Percentiles rank a stretch among this genome's conserved stretches.
Evolutionary conservation across 2,888 invertebrate genomes (phyloP).

Genomic region (Scelioninae gen. 1): DNA sequence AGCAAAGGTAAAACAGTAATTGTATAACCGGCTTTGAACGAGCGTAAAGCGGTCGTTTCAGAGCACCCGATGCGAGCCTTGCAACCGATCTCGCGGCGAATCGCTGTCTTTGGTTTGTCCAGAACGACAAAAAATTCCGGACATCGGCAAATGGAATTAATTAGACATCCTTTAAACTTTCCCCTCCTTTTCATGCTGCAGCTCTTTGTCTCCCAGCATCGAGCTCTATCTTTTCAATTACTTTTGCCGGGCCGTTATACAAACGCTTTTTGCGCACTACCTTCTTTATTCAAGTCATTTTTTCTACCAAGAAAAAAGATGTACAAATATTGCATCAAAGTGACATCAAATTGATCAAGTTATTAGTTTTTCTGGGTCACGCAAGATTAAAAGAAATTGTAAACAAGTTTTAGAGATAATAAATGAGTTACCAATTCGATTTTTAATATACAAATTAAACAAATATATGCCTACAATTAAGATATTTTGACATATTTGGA

Average conservation of each 20-base stretch:
- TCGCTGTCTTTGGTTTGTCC: slow-evolving; percentile 71
- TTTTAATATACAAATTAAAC: too few species aligned
- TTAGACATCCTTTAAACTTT: slow-evolving; percentile 61
- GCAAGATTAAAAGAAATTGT: slow-evolving; percentile 14
- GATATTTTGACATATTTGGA: too few species aligned
- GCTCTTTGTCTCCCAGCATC: slow-evolving; percentile 58
- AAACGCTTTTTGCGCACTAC: slow-evolving; percentile 33
- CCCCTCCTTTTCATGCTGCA: slow-evolving; percentile 17
- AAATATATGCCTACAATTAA: too few species aligned
- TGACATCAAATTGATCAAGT: slow-evolving; percentile 49
- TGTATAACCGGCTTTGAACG: slow-evolving; percentile 81
- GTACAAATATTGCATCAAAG: slow-evolving; percentile 44
- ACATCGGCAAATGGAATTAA: slow-evolving; percentile 68
- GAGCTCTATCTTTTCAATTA: slow-evolving; percentile 50
- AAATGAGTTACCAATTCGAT: too few species aligned
- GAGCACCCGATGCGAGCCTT: slow-evolving; percentile 40
- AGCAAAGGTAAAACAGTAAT: slow-evolving; percentile 80
- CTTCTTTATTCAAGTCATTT: slow-evolving; percentile 21
- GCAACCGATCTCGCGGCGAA: slow-evolving; percentile 61
- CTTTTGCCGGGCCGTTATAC: slow-evolving; percentile 71
- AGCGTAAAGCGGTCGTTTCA: slow-evolving; percentile 75
- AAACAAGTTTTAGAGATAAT: background rate
- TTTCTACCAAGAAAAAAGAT: slow-evolving; percentile 25
- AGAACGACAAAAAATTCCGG: slow-evolving; percentile 66
- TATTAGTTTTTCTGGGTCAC: slow-evolving; percentile 26